Conservation (phyloP, 2,888 invertebrate species). For the Calameuta idolon region DNA sequence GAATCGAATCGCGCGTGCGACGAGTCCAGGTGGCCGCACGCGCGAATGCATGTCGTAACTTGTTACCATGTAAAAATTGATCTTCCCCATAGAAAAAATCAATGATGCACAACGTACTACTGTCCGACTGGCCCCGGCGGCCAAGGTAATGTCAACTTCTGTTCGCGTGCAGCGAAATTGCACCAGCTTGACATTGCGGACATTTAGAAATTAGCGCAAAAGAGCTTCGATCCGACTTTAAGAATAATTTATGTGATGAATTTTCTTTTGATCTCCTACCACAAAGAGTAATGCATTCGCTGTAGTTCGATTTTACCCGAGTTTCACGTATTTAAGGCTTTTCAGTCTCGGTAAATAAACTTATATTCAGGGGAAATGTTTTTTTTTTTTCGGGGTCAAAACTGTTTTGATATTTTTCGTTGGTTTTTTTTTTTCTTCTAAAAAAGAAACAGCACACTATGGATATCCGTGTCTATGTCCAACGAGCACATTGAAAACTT, state of each 20-base stretch:
- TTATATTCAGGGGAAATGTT: too few relatives aligned
- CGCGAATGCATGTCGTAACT: neutral
- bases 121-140: neutral
- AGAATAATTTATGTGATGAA: neutral
- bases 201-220: constrained; percentile 4
- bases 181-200: constrained; percentile 9
- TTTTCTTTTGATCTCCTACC: too few relatives aligned
- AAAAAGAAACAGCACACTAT: neutral
- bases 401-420: neutral
- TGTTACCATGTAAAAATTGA: neutral
- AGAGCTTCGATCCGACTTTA: constrained; percentile 13
- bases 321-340: too few relatives aligned
- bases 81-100: constrained; percentile 3
- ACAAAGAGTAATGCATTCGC: too few relatives aligned
- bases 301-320: too few relatives aligned
- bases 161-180: neutral
- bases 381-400: too few relatives aligned
- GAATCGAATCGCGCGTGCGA: neutral
- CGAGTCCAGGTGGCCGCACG: neutral
- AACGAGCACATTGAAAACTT: neutral
- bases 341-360: too few relatives aligned
- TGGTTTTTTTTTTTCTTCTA: neutral
- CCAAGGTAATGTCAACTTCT: constrained; percentile 1
- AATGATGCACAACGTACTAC: neutral
- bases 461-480: neutral